A percentile compares a stretch with the other conserved stretches of the same genome.
phyloP scores from a whole-genome alignment of 2,888 invertebrate species.

The Hermaeophaga mercurialis region DNA sequence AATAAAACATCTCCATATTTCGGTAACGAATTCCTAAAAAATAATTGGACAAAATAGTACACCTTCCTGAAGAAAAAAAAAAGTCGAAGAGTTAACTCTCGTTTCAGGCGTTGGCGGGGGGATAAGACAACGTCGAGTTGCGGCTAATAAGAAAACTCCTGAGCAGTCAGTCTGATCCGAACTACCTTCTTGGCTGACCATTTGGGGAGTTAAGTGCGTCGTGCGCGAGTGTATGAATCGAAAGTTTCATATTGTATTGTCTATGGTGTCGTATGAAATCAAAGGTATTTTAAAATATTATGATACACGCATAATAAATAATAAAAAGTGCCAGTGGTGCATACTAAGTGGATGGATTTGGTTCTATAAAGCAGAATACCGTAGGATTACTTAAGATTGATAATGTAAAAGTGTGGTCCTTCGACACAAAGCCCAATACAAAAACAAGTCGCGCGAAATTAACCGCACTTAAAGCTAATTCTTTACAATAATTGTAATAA shows the following conservation, averaged over 20 bases:
- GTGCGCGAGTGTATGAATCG: constrained; percentile 13
- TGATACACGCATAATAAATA: constrained; percentile 13
- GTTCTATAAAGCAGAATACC: constrained; percentile 12
- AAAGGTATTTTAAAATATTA: constrained; percentile 26
- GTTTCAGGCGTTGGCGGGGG: constrained; percentile 14
- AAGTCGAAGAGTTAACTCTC: background rate
- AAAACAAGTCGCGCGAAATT: no score
- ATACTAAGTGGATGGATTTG: constrained; percentile 29
- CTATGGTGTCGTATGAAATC: constrained; percentile 23
- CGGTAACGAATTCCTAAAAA: no score
- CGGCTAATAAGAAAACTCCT: constrained; percentile 13
- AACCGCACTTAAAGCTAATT: no score
- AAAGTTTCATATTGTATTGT: constrained; percentile 13
- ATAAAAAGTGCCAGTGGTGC: constrained; percentile 30
- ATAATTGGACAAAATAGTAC: no score
- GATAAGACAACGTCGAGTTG: constrained; percentile 10
- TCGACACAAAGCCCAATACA: no score
- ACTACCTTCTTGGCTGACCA: constrained; percentile 13
- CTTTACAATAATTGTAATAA: no score
- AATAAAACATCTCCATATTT: no score
- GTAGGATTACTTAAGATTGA: constrained; percentile 20
- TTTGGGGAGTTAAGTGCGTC: constrained; percentile 9
- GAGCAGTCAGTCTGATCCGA: constrained; percentile 11
- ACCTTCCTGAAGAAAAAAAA: background rate
- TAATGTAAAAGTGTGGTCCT: background rate